Evolutionary conservation across 2,888 invertebrate species (phyloP), one percentile per base, ranked within the genome.

Genomic region (Tetramorium bicarinatum): DNA sequence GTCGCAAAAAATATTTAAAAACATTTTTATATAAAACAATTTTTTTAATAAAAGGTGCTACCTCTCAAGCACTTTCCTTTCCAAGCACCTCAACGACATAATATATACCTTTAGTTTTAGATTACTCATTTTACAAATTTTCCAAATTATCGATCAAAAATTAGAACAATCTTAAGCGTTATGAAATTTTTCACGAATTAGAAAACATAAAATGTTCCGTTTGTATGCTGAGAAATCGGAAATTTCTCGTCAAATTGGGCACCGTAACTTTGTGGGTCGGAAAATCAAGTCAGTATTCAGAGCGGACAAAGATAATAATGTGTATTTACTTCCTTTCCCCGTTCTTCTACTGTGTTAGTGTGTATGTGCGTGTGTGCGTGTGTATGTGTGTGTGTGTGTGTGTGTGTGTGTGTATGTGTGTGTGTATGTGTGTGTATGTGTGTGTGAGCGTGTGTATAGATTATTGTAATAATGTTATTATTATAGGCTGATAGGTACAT

Each of bases 401-500:
- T 59, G 44, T 77, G 29, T 34, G 3, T 34, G 44, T n/a, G 38
- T 83, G 75, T 56, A 41, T 34, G 49, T 52, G 21, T 59, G 44
- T 77, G n/a, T n/a, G n/a, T n/a, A n/a, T n/a, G n/a, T 54, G 29
- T 29, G 2, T 29, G 29, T 29, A 3, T 29, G 29, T 34, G 3
- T 34, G 44, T n/a, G 38, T 83, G 75, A 61, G 49, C 38, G 49
- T 52, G 21, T 59, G 44, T 77, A 64, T 56, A 69, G 72, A 72
- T 72, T 69, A 89, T 85, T 84, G 82, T 69, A 84, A 76, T 88
- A 87, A 87, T 91, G 87, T 90, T 89, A 88, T 89, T 87, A 91
- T 90, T 93, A 91, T 91, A 92, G 93, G 91, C 91, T 92, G 93
- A 93, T 94, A 93, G 91, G 92, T 93, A 95, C 95, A 95, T 95